Evolutionary conservation across 2,113 vertebrate species (phyloP), one percentile per base, ranked within the genome.

Genomic region (Clinocottus analis): DNA sequence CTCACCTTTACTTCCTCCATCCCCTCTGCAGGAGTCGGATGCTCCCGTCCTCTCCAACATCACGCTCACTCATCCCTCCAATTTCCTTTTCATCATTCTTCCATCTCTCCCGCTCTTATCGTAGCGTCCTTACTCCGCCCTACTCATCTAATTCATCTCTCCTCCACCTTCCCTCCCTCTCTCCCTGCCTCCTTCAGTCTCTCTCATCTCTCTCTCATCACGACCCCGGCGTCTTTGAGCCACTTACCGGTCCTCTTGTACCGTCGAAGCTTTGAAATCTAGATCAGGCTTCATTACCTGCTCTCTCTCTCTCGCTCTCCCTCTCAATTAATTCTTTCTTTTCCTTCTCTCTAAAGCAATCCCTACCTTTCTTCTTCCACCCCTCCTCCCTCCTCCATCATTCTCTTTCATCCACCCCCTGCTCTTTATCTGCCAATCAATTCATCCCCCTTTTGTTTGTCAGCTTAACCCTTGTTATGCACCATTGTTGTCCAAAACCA

Each of bases 181-280:
- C 53, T 25, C 7, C 45, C n/a, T 72, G 17, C 59, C 49, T 84
- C 41, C 39, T 53, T 64, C 65, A 35, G 33, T 77, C 56, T 37
- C 59, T 84, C 59, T 82, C 56, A 82, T 87, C 69, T 85, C 64
- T 70, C 79, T 72, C 64, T 62, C 84, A 80, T 85, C 73, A 72
- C 69, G 63, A 27, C 56, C 68, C 67, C 66, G 75, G 83, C 71
- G 84, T 90, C 80, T 80, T 87, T 75, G 78, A 86, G 67, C 81
- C 80, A 79, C 85, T 90, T 81, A 89, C 83, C 85, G 65, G 78
- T 82, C 69, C 79, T 80, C 85, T 82, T 72, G 77, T 75, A 61
- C 70, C 67, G 16, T 71, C 77, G 66, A 90, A 67, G 72, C 84
- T 90, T 89, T 93, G 88, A 93, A 94, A 92, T 91, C 91, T 85